Base-by-base conservation (phyloP, 2,113 vertebrate genomes). In the Dromiciops gliroides region DNA sequence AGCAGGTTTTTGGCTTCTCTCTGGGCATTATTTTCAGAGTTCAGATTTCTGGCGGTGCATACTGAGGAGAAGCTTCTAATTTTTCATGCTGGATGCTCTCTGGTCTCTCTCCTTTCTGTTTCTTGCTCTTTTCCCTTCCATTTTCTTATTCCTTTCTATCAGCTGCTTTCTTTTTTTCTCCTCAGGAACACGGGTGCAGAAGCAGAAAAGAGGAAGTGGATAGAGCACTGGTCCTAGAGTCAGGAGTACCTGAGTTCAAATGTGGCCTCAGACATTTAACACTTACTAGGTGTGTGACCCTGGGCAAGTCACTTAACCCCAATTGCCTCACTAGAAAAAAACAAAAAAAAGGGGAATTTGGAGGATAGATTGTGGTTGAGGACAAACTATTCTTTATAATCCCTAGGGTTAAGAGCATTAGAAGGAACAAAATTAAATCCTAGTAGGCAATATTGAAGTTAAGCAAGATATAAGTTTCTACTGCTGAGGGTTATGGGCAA, bases 1-100 rank as follows among this genome's bases (percentile, higher is more conserved):
- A 47, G 0, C 89, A 95, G 92, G 5, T 0, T 67, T 92, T 95
- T 83, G 51, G 96, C 95, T 93, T 93, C 95, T 95, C 93, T 67
- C 95, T 93, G 89, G 93, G 94, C 91, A 0, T 25, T 7, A 89
- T 12, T 91, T 92, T 93, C 90, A 8, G 91, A 90, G 94, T 48
- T 97, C 56, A 0, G 91, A 50, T 92, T 50, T 95, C 67, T 47
- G 25, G 0, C 12, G 93, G 89, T 50, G 44, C 90, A 49, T 0
- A 11, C 26, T 0, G 75, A 96, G 91, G 24, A 50, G 88, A 94
- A 92, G 8, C 37, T 91, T 0, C 47, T 92, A 51, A 51, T 49
- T 49, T 50, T 51, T 25, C 5, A 6, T 56, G 90, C 67, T n/a
- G 31, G 24, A 2, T 50, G 47, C 89, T 44, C 24, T 90, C 3